Evolutionary conservation across 1,140 invertebrate species (phyloP), one percentile per base, ranked within the genome.

Genomic region (Cephus cinctus): DNA sequence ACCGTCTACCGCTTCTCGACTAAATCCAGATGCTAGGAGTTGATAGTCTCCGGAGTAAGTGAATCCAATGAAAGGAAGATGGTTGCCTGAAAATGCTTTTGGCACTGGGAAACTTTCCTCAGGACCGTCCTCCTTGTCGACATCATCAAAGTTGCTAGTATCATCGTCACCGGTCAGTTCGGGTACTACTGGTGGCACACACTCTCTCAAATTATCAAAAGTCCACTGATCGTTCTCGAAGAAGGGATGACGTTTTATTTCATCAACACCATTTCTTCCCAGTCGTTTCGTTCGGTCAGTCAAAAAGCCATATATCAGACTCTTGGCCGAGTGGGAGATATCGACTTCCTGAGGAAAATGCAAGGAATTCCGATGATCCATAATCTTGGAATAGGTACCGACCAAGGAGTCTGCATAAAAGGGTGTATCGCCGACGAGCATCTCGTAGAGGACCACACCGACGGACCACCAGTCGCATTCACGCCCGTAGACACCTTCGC

Each of bases 381-480:
- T 98, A 59, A 99, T 99, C 78, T 98, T 98, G 44, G 93, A 93
- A 74, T 99, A 99, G 8, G 97, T 99, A 22, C 94, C 95, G 23
- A 98, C 92, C 45, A 99, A 81, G 39, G 95, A 98, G 65, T 99
- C 97, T 2, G 96, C 96, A 79, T 97, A 99, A 77, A 99, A 99
- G 3, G 97, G 97, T 3, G 96, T 96, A 73, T 99, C 97, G n/a
- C 96, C 94, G 48, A 97, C 89, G 5, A 98, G 79, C 95, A 99
- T 98, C 80, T 99, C 97, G 76, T 97, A 99, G 0, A 99, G 80
- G 75, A 99, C 96, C 40, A 99, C 96, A 30, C 97, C 97, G 11
- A 99, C 96, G 11, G 94, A 96, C 98, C 98, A 99, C 94, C 94
- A 99, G 78, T 99, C 98, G 76, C 97, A 98, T 75, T 99, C 96